Percentiles rank a stretch among this genome's conserved stretches.
phyloP scores from a whole-genome alignment of 1,140 invertebrate genomes.

The Drosophila simulans region DNA sequence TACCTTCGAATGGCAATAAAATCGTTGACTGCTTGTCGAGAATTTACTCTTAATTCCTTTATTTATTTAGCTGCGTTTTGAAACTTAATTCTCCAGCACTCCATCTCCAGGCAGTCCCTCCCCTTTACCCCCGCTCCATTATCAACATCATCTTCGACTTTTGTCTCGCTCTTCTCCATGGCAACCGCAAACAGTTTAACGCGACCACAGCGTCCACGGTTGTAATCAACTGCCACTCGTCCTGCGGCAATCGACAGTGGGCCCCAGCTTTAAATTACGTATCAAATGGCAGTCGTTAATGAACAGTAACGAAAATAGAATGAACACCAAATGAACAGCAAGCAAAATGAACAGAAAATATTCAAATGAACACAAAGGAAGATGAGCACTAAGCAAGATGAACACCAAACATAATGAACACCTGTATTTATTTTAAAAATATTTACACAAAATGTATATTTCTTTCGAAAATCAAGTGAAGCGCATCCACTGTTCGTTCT shows the following conservation, averaged over 20 bases:
- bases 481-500: conserved; percentile 47
- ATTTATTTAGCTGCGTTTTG: conserved; percentile 66
- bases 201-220: conserved; percentile 40
- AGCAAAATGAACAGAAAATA: not conserved
- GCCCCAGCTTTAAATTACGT: not conserved
- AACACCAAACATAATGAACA: not conserved
- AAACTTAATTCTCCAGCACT: conserved; percentile 56
- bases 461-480: not conserved
- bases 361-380: not conserved
- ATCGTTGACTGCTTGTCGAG: conserved; percentile 8
- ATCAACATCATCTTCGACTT: conserved; percentile 17
- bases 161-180: conserved; percentile 3
- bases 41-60: conserved; percentile 51
- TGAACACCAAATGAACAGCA: not conserved
- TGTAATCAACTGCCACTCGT: conserved; percentile 67
- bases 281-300: not conserved
- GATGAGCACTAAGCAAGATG: not conserved
- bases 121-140: not conserved
- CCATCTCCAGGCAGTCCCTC: conserved; percentile 7
- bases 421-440: too few relatives aligned
- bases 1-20: conserved; percentile 20
- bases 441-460: not conserved
- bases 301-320: not conserved
- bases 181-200: conserved; percentile 48
- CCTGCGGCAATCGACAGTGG: conserved; percentile 18